These are phyloP conservation scores for Mylabris phalerata DNA, from an alignment of 1,140 invertebrate genomes.

Conservation along the genomic window DNA sequence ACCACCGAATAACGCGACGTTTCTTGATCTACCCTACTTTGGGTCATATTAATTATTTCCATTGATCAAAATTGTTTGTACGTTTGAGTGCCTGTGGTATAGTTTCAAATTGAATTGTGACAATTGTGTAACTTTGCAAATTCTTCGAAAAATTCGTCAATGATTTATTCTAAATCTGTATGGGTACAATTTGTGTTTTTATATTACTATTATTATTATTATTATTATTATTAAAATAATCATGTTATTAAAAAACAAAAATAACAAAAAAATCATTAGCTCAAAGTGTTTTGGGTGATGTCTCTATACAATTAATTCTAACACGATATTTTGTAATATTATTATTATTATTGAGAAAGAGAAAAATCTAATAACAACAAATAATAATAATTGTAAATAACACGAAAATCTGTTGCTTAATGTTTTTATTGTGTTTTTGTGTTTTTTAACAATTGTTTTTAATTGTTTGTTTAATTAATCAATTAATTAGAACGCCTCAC, in stretches of 20 bases:
- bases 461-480: not conserved
- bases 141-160: slow-evolving; percentile 20
- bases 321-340: slow-evolving; percentile 29
- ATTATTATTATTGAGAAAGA: too few species aligned
- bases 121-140: slow-evolving; percentile 23
- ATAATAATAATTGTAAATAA: slow-evolving; percentile 28
- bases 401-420: slow-evolving; percentile 24
- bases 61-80: too few species aligned
- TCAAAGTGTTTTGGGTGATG: slow-evolving; percentile 28
- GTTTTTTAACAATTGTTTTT: not conserved
- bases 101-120: slow-evolving; percentile 7
- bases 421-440: slow-evolving; percentile 11
- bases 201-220: not conserved
- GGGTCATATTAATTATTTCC: too few species aligned
- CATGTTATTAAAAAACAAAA: not conserved
- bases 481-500: not conserved
- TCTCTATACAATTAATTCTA: slow-evolving; percentile 25
- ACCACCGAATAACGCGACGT: too few species aligned
- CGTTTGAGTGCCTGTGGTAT: too few species aligned
- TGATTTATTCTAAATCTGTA: slow-evolving; percentile 25
- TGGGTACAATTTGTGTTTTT: slow-evolving; percentile 28
- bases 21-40: too few species aligned
- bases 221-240: not conserved
- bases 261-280: slow-evolving; percentile 18
- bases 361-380: too few species aligned